Evolutionary conservation across 2,888 invertebrate genomes (phyloP), one percentile per base, ranked within the genome.

Genomic region (Drepanosiphum platanoidis): DNA sequence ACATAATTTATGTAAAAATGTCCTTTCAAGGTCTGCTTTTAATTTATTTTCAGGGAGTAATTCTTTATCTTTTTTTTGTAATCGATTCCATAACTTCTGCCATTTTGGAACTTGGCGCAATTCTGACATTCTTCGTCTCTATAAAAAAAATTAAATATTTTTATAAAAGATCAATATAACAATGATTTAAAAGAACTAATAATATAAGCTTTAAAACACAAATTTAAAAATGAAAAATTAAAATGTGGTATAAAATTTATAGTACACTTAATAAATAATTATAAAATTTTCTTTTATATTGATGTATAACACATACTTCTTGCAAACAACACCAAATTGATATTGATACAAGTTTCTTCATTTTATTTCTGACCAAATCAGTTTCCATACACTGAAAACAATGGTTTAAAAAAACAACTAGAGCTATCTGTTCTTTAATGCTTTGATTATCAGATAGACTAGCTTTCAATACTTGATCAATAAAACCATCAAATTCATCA

Each of bases 301-400:
- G 1, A 72, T 13, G 77, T 36, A 86, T 52, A 52, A 83, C 46
- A 78, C 87, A 89, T 89, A 94, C 94, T 92, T 91, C 94, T 88
- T 97, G 95, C 79, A 99, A 91, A 86, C 96, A 95, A 77, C 93
- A 91, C 98, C 99, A 99, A 93, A 97, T 97, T 18, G 97, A 94
- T 18, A 99, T 91, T 0, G 97, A 97, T 0, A 98, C 96, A 8
- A 99, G 91, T 84, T 87, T 87, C 84, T 88, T 89, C 15, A 96
- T 95, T 90, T 98, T 97, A 88, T 97, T 95, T 66, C 99, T 91
- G 86, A 99, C 96, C 70, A 99, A 90, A 88, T 95, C 95, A 82
- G 98, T 95, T 91, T 99, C 99, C 94, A 99, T 95, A 88, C 98
- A 98, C 89, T 98, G 98, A 89, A 99, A 98, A 89, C 97, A 97